Percentiles rank a stretch among this genome's conserved stretches.
Conservation (phyloP, 2,113 vertebrate species). For the Hirundichthys speculiger region DNA sequence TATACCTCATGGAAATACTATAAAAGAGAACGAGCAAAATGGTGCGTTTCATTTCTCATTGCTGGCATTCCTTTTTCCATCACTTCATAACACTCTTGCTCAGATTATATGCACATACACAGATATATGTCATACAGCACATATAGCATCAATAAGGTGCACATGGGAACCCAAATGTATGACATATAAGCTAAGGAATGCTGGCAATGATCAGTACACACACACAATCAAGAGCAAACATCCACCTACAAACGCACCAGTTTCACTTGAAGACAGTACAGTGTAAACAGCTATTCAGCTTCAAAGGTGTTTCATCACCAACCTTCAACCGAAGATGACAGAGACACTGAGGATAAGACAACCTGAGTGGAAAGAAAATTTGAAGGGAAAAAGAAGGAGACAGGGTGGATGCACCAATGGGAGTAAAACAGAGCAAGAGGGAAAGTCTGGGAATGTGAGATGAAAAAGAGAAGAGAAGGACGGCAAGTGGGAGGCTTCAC, state of each 20-base stretch:
- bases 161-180: background rate
- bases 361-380: constrained; percentile 46
- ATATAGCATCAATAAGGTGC: constrained; percentile 3
- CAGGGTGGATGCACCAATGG: constrained; percentile 29
- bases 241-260: constrained; percentile 6
- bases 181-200: background rate
- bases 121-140: background rate
- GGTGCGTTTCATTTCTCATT: constrained; percentile 34
- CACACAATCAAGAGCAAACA: constrained; percentile 14
- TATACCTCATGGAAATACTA: constrained; percentile 43
- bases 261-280: constrained; percentile 55
- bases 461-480: constrained; percentile 40
- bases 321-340: constrained; percentile 63
- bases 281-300: constrained; percentile 69
- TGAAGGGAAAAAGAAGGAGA: constrained; percentile 30
- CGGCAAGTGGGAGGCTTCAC: constrained; percentile 43
- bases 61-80: constrained; percentile 15
- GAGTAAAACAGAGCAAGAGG: constrained; percentile 25
- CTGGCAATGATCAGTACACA: constrained; percentile 7
- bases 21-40: constrained; percentile 26
- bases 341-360: constrained; percentile 44
- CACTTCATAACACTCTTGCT: background rate
- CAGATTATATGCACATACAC: constrained; percentile 1
- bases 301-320: constrained; percentile 67
- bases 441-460: constrained; percentile 54